Conservation (phyloP, 2,797 vertebrate species). For the Allobates femoralis region DNA sequence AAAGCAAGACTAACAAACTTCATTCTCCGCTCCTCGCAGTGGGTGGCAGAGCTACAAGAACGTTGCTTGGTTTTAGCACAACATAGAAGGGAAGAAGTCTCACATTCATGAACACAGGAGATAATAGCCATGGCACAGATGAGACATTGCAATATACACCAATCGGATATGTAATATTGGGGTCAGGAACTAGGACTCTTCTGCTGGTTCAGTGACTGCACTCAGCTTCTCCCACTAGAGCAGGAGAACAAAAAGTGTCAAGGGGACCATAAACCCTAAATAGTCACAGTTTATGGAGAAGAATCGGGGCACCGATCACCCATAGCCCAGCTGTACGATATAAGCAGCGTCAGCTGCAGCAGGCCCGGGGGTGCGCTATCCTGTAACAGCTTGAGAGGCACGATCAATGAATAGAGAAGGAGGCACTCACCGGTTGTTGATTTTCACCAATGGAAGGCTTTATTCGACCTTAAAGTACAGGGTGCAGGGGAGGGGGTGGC, state of each 20-base stretch:
- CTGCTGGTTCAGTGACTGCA: background rate
- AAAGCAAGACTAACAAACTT: slow-evolving; percentile 59
- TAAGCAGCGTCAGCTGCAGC: too few species aligned
- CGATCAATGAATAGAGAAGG: too few species aligned
- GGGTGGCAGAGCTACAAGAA: slow-evolving; percentile 53
- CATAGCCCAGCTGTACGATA: too few species aligned
- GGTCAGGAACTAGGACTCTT: background rate
- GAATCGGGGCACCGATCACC: too few species aligned
- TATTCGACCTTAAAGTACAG: too few species aligned
- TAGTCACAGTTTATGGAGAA: too few species aligned
- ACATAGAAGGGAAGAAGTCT: background rate
- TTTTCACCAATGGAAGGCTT: too few species aligned
- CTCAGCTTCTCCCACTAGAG: background rate
- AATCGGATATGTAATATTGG: background rate
- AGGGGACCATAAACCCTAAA: background rate
- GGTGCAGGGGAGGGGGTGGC: too few species aligned
- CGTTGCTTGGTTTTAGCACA: background rate
- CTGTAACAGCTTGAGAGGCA: too few species aligned
- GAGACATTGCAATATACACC: background rate
- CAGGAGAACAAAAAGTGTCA: background rate
- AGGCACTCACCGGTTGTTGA: too few species aligned
- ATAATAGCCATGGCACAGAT: background rate
- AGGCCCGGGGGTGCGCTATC: too few species aligned
- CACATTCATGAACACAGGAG: background rate
- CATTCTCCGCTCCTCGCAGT: slow-evolving; percentile 48